Percentiles rank a stretch among this genome's conserved stretches.
Conservation (phyloP, 2,888 invertebrate species). For the Escarpia spicata region DNA sequence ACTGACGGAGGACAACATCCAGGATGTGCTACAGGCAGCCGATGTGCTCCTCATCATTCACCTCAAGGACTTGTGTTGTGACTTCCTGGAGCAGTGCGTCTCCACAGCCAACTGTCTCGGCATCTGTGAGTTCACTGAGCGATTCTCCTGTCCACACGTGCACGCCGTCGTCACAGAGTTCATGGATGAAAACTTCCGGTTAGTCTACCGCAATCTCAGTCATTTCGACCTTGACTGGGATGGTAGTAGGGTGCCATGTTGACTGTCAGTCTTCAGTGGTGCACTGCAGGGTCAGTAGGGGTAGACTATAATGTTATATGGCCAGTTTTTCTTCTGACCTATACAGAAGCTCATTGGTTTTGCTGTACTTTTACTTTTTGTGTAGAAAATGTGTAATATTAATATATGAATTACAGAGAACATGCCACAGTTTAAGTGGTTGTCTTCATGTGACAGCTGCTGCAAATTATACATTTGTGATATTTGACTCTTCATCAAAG, state of each 20-base stretch:
- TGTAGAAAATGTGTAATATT: no score
- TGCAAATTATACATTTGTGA: not conserved
- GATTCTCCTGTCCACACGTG: slow-evolving; percentile 52
- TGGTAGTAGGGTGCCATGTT: not conserved
- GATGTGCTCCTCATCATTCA: slow-evolving; percentile 54
- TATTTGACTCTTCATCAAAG: not conserved
- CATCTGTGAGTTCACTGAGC: slow-evolving; percentile 86
- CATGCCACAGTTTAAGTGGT: no score
- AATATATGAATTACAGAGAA: no score
- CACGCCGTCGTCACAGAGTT: slow-evolving; percentile 48
- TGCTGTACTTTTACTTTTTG: no score
- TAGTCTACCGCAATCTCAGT: slow-evolving; percentile 26
- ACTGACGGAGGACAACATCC: slow-evolving; percentile 53
- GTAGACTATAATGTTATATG: no score
- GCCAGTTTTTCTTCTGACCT: no score
- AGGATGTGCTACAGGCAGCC: slow-evolving; percentile 49
- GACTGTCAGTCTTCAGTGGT: no score
- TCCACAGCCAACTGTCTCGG: slow-evolving; percentile 80
- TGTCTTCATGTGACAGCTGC: not conserved
- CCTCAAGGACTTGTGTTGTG: slow-evolving; percentile 55
- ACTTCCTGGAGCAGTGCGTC: slow-evolving; percentile 55
- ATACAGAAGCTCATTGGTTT: no score
- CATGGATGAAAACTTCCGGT: slow-evolving; percentile 67
- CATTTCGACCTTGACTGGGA: not conserved
- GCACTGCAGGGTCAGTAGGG: no score